A percentile compares a stretch with the other conserved stretches of the same genome.
Conservation (phyloP, 23 tunicate species). For the Styela clava region DNA sequence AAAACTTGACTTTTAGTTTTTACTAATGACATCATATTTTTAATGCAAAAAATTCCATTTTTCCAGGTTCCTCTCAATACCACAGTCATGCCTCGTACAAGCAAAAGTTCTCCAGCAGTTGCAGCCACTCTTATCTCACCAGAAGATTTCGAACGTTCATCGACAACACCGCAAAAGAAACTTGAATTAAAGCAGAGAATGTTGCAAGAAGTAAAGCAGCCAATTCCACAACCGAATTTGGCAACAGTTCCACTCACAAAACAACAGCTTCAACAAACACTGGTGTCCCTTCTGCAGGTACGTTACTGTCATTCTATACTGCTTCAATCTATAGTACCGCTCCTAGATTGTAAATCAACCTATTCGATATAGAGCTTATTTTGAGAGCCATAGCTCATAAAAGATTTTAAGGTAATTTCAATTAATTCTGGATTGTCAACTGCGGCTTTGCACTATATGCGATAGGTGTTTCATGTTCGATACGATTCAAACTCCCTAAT, state of each 20-base stretch:
- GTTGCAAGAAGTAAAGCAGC: not conserved
- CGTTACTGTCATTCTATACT: not conserved
- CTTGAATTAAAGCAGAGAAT: slow-evolving; percentile 19
- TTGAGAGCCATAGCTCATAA: too few relatives aligned
- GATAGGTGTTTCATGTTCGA: too few relatives aligned
- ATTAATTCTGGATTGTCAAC: too few relatives aligned
- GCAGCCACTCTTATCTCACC: slow-evolving; percentile 60
- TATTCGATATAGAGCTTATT: too few relatives aligned
- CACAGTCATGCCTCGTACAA: not conserved
- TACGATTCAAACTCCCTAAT: too few relatives aligned
- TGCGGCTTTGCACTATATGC: too few relatives aligned
- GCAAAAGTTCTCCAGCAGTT: slow-evolving; percentile 6
- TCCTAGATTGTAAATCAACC: too few relatives aligned
- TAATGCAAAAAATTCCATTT: too few relatives aligned
- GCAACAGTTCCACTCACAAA: slow-evolving; percentile 17
- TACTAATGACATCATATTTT: too few relatives aligned
- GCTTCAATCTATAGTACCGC: too few relatives aligned
- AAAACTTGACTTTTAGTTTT: too few relatives aligned
- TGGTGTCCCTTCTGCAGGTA: slow-evolving; percentile 19
- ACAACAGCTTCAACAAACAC: slow-evolving; percentile 19
- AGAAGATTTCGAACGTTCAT: slow-evolving; percentile 71
- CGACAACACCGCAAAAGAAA: slow-evolving; percentile 43
- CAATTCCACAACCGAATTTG: not conserved
- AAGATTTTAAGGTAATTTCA: too few relatives aligned
- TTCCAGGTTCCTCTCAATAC: not conserved